These are phyloP conservation scores for Crambe crambe DNA, from an alignment of 37 sponge, comb jelly and placozoan genomes.

Conservation along the genomic window DNA sequence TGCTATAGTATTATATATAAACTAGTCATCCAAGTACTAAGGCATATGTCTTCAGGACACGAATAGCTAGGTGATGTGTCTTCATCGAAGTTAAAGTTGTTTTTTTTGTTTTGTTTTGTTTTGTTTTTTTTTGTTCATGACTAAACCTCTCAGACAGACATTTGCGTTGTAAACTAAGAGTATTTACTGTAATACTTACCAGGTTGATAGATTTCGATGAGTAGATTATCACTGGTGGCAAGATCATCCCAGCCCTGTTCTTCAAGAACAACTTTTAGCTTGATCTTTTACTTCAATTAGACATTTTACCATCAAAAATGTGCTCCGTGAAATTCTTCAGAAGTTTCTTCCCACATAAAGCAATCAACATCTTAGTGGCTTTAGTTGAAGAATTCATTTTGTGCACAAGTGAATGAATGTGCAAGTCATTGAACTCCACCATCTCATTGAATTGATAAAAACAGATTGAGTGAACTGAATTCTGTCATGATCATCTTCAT, in stretches of 20 bases:
- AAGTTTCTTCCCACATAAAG: constrained; percentile 15
- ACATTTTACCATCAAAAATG: constrained; percentile 22
- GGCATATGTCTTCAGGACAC: too few species aligned
- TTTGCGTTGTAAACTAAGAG: too few species aligned
- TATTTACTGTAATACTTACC: too few species aligned
- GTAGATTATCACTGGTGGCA: neutral
- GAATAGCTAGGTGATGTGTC: too few species aligned
- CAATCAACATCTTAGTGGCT: constrained; percentile 23
- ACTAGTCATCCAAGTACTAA: too few species aligned
- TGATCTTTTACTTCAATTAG: neutral
- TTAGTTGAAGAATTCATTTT: constrained; percentile 38
- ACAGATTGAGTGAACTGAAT: constrained; percentile 6
- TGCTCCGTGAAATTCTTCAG: constrained; percentile 19
- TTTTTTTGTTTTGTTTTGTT: too few species aligned
- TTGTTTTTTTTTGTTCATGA: too few species aligned
- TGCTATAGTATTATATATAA: too few species aligned
- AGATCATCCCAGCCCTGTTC: constrained; percentile 24
- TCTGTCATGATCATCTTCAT: neutral
- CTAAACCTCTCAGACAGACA: too few species aligned
- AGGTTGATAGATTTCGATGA: too few species aligned
- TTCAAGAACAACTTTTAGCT: constrained; percentile 16
- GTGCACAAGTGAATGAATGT: neutral
- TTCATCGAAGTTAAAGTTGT: too few species aligned
- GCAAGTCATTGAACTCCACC: neutral
- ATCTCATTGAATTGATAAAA: constrained; percentile 9